These are phyloP conservation scores for Napeogenes inachia DNA, from an alignment of 2,888 invertebrate species.

Conservation along the genomic window DNA sequence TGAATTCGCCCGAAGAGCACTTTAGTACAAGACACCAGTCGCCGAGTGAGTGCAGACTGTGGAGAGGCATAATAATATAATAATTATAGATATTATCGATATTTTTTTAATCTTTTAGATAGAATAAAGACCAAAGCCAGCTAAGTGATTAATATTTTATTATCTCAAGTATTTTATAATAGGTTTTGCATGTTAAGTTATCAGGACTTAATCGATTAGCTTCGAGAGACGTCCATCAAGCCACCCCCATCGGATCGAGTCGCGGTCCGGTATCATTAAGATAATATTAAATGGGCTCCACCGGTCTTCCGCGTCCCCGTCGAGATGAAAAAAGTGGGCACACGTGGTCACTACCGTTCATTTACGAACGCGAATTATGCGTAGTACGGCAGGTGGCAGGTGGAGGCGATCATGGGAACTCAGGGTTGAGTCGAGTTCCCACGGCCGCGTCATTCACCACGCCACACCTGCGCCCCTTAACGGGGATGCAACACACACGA, in stretches of 20 bases:
- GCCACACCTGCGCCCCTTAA: slow-evolving; percentile 74
- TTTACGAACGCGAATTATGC: slow-evolving; percentile 77
- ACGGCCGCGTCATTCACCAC: slow-evolving; percentile 71
- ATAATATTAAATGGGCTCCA: slow-evolving; percentile 68
- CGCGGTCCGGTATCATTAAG: slow-evolving; percentile 50
- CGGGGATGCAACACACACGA: slow-evolving; percentile 72
- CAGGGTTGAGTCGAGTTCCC: slow-evolving; percentile 71
- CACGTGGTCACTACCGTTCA: slow-evolving; percentile 78
- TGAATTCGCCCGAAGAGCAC: slow-evolving; percentile 28
- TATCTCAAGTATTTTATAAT: slow-evolving; percentile 29
- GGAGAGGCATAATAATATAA: slow-evolving; percentile 20
- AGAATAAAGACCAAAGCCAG: slow-evolving; percentile 17
- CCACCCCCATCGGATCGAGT: slow-evolving; percentile 35
- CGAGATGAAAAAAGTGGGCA: slow-evolving; percentile 61
- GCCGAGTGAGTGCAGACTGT: slow-evolving; percentile 11
- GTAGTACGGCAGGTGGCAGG: slow-evolving; percentile 76
- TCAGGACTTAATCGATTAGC: slow-evolving; percentile 55
- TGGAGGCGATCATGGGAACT: slow-evolving; percentile 67
- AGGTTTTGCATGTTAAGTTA: slow-evolving; percentile 37
- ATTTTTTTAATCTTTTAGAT: slow-evolving; percentile 21
- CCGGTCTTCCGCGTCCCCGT: slow-evolving; percentile 69
- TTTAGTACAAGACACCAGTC: slow-evolving; percentile 22
- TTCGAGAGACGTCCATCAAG: slow-evolving; percentile 48
- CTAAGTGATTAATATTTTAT: slow-evolving; percentile 30
- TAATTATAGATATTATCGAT: slow-evolving; percentile 25